Evolutionary conservation across 1,140 invertebrate genomes (phyloP), one percentile per base, ranked within the genome.

Genomic region (Drosophila erecta): DNA sequence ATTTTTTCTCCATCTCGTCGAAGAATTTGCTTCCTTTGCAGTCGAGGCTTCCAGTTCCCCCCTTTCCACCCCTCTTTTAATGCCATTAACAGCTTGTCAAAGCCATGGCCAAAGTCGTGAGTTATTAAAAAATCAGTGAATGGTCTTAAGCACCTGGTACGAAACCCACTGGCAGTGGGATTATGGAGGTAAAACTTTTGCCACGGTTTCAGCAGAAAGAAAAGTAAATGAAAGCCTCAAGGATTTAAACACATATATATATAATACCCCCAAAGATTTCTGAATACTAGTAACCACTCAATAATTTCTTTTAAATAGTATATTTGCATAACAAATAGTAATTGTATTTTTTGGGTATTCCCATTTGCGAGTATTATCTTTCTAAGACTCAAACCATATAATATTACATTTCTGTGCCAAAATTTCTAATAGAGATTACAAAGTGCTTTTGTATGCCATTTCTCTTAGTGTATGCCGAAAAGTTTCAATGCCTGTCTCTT

Each of bases 11-110:
- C 55, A 44, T 24, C 44, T 56, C 51, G 24, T 43, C 76, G 57
- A 44, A 38, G 53, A 59, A 61, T 62, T 74, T 49, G 47, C 54
- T 38, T 38, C 14, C 49, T 35, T 66, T 22, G 43, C 41, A 33
- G 33, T 15, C 41, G 41, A 69, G 49, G 38, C 56, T 70, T 40
- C 65, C 56, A 47, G 50, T 10, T 54, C n/a, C 66, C 33, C 20
- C 14, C 22, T 15, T 14, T 22, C 40, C 50, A 33, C 60, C 11
- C 37, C 14, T 37, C 51, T 37, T 83, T 83, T 76, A 83, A 71
- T 75, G 76, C 75, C 73, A 84, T 83, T 83, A 79, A 75, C 79
- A 76, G 75, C 80, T 79, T 65, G 55, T 70, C 79, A 73, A 72
- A 66, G 78, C 60, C 72, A 65, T 65, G 65, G 72, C 65, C 78